These are phyloP conservation scores for Spilosoma lubricipeda DNA, from an alignment of 2,888 invertebrate species.

Conservation along the genomic window DNA sequence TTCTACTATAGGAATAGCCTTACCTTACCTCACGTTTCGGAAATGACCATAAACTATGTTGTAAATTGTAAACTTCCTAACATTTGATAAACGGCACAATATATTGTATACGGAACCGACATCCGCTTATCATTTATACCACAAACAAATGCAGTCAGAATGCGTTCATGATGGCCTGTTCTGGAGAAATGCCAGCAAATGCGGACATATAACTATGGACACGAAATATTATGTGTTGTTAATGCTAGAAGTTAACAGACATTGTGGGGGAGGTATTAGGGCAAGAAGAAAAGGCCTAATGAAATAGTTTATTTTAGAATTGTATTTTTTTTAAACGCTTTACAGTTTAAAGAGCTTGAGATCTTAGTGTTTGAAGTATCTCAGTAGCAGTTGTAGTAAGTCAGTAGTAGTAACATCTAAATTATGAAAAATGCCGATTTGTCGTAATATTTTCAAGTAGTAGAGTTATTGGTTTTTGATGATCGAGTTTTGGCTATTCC, in stretches of 20 bases:
- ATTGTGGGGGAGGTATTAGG: conserved; percentile 2
- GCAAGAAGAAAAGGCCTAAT: background rate
- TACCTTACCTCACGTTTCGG: background rate
- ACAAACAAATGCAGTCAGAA: conserved; percentile 29
- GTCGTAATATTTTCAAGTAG: no score
- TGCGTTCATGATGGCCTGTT: conserved; percentile 26
- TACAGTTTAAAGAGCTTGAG: no score
- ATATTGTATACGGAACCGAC: conserved; percentile 9
- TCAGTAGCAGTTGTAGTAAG: no score
- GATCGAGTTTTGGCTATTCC: no score
- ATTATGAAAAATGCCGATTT: no score
- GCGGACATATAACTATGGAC: conserved; percentile 44
- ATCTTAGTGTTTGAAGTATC: no score
- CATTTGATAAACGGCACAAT: conserved; percentile 8
- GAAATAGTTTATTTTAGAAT: no score
- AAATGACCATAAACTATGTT: conserved; percentile 1
- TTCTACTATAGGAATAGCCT: no score
- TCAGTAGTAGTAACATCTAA: no score
- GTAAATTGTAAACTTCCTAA: background rate
- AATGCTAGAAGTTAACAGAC: conserved; percentile 25
- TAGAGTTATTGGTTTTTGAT: no score
- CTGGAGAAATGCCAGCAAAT: conserved; percentile 31
- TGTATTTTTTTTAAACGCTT: no score
- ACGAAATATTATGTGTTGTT: conserved; percentile 47
- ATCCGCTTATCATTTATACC: conserved; percentile 15